Conservation (phyloP, 2,797 vertebrate species). For the Sylvia borin region DNA sequence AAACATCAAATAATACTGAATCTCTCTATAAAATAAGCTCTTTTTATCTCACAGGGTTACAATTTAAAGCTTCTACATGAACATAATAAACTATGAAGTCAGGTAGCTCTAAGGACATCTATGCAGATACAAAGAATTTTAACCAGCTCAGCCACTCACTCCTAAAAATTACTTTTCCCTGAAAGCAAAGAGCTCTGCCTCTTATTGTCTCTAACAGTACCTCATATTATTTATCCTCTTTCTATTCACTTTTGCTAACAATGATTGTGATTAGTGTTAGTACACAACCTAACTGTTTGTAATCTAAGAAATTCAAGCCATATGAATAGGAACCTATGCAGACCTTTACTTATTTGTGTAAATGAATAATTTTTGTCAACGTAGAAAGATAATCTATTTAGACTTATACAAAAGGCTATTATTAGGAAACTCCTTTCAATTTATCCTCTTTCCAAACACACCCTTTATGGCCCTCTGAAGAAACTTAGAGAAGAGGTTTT, state of each 20-base stretch:
- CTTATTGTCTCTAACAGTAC: slow-evolving; percentile 48
- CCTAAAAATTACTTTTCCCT: slow-evolving; percentile 25
- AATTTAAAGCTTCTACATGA: neutral
- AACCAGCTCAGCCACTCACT: neutral
- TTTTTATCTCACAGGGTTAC: neutral
- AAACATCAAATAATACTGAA: neutral
- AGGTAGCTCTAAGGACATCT: neutral
- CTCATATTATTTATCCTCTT: slow-evolving; percentile 16
- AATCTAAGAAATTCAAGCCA: neutral
- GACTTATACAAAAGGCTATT: neutral
- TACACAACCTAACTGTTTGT: neutral
- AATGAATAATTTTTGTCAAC: neutral
- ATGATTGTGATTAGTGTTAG: neutral
- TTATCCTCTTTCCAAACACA: neutral
- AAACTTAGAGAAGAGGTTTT: neutral
- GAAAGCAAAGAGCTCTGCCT: neutral
- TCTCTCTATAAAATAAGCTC: neutral
- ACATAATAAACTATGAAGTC: neutral
- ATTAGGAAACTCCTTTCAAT: neutral
- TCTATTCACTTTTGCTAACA: neutral
- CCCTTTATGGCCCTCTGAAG: neutral
- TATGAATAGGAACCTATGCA: neutral
- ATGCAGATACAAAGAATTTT: neutral
- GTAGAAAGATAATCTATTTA: neutral
- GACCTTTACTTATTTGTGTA: neutral